Evolutionary conservation across 2,888 invertebrate species (phyloP), one percentile per base, ranked within the genome.

Genomic region (Branchellion lobata): DNA sequence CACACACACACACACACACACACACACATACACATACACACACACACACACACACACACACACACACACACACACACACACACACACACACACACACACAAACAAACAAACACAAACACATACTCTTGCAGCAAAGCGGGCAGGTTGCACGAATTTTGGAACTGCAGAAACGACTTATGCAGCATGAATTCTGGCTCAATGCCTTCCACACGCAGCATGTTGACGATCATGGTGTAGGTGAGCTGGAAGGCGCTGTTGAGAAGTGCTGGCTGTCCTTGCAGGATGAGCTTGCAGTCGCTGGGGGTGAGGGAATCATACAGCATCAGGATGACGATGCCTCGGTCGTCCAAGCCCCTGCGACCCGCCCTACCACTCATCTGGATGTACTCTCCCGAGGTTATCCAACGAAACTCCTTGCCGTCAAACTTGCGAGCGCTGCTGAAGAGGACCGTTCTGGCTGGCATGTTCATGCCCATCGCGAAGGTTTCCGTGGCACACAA

Each of bases 391-490:
- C 99, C 99, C 0, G 97, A 97, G 0, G 95, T 93, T 80, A 95
- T 27, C 83, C 82, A 68, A 88, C 99, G 90, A 85, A 94, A 94
- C 85, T 94, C 93, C 86, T 93, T 94, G 27, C 99, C 99, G 87
- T 99, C 99, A 88, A 94, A 99, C 88, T 99, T 99, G 80, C 95
- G 91, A 57, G 94, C 93, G 68, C 92, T 93, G 0, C 98, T 97
- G 85, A 99, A 99, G 0, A 99, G 90, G 0, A 99, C 99, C 0
- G 99, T 99, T 85, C 98, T 92, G 0, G 99, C 99, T 2, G 99
- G 99, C 99, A 99, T 99, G 89, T 99, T 99, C 8, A 99, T 89
- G 0, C 99, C 99, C 99, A 99, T 99, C 27, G 99, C 96, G 89
- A 99, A 99, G 0, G 99, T 99, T 90, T 99, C 99, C 0, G 99